Base-by-base conservation (phyloP, 2,113 vertebrate species). In the Sebastes fasciatus region DNA sequence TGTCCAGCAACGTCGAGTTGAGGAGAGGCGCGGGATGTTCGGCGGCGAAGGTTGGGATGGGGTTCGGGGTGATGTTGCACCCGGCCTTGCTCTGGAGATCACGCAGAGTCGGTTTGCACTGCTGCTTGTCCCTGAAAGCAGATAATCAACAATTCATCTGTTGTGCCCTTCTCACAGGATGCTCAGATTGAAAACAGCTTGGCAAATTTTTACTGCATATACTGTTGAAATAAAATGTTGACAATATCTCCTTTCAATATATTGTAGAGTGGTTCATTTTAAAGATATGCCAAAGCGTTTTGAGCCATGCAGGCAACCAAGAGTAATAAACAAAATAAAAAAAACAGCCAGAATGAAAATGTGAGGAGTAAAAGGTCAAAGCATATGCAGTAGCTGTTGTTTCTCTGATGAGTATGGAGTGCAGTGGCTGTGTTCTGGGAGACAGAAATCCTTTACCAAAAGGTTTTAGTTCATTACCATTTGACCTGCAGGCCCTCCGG, bases 401-500 rank as follows among this genome's bases (percentile, higher is more conserved):
- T 60, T 26, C 57, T 26, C 23, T 4, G 21, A 60, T 13, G 21
- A 19, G 61, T 17, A 42, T 19, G 4, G 57, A 63, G 61, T 42
- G 12, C 58, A 34, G 58, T 61, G 7, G 40, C 17, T 10, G 17
- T 5, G 43, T 68, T 8, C 16, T 54, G 26, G 26, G 26, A 52
- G 26, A 68, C 49, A 9, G 49, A 40, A 42, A 55, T 57, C 52
- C 26, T 26, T 26, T 26, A 26, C 26, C 26, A 26, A 26, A 2
- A 26, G 26, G 2, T 26, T 26, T 0, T 1, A 10, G 48, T 52
- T 13, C 3, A 16, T n/a, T 92, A 99, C 98, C 98, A 99, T 95
- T 97, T 97, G 92, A 99, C 96, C 94, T 99, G 98, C 13, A 97
- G 96, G 42, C 96, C 96, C 81, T 97, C 97, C 1, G 98, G 97